A percentile compares a stretch with the other conserved stretches of the same genome.
These are phyloP conservation scores for Branchipolynoe longqiensis DNA, from an alignment of 2,888 invertebrate genomes.

Conservation along the genomic window DNA sequence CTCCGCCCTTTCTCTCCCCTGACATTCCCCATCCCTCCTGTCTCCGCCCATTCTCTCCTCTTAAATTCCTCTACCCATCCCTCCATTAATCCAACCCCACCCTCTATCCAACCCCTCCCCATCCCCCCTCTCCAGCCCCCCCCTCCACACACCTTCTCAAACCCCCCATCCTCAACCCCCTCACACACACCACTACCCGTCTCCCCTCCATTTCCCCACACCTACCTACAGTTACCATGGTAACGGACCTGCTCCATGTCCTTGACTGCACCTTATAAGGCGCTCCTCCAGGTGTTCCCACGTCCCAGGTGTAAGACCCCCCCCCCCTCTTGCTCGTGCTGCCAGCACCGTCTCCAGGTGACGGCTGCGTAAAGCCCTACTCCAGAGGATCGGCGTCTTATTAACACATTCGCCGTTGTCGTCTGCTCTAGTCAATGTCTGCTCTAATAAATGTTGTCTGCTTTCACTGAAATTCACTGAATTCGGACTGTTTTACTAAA, in stretches of 20 bases:
- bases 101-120: neutral
- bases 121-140: neutral
- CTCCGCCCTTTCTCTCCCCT: neutral
- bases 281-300: conserved; percentile 20
- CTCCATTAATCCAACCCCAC: neutral
- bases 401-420: too few species aligned
- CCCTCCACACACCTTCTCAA: neutral
- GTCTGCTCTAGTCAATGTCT: too few species aligned
- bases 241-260: conserved; percentile 5
- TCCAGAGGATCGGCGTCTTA: too few species aligned
- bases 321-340: neutral
- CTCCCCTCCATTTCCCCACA: conserved; percentile 24
- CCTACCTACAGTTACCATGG: conserved; percentile 29
- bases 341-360: conserved; percentile 28
- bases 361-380: conserved; percentile 27
- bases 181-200: neutral
- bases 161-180: neutral
- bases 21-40: neutral
- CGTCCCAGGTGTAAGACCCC: conserved; percentile 42
- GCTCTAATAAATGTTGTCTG: too few species aligned
- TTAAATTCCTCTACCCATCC: too few species aligned
- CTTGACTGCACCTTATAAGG: conserved; percentile 26
- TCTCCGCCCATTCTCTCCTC: neutral
- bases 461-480: too few species aligned
- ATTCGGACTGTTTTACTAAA: too few species aligned